phyloP scores from a whole-genome alignment of 1,140 invertebrate genomes.

The Agrypnia vestita region DNA sequence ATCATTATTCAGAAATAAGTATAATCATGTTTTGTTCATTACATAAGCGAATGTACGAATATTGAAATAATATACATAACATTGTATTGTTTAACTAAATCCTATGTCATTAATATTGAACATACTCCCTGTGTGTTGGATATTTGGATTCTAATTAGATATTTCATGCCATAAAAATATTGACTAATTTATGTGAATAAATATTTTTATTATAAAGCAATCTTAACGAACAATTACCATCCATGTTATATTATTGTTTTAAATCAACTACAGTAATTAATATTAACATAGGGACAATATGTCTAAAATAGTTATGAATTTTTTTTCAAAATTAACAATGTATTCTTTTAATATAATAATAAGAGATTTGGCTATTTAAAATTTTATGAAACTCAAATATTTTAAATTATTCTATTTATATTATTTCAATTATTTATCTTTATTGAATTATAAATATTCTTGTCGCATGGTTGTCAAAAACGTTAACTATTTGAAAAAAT shows the following conservation, averaged over 20 bases:
- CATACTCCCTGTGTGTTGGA: background rate
- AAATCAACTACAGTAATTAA: conserved; percentile 13
- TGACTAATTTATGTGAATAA: conserved; percentile 34
- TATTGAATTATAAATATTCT: background rate
- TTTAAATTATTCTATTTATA: background rate
- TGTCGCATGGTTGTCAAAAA: background rate
- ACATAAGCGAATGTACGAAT: conserved; percentile 17
- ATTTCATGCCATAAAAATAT: conserved; percentile 34
- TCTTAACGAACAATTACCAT: conserved; percentile 44
- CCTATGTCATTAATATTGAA: conserved; percentile 20
- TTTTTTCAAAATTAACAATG: conserved; percentile 1
- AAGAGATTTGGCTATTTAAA: background rate
- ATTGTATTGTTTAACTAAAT: conserved; percentile 19
- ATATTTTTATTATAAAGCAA: conserved; percentile 31
- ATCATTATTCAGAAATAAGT: conserved; percentile 4
- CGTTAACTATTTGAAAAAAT: background rate
- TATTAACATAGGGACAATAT: background rate
- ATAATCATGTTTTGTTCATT: background rate
- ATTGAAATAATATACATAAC: background rate
- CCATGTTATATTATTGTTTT: conserved; percentile 37
- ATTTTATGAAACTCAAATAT: background rate
- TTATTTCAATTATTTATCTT: conserved; percentile 13
- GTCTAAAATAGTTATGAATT: conserved; percentile 1
- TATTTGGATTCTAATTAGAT: conserved; percentile 10
- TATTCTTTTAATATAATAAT: conserved; percentile 10